Percentiles rank a stretch among this genome's conserved stretches.
Conservation (phyloP, 2,113 vertebrate genomes). For the Peromyscus leucopus region DNA sequence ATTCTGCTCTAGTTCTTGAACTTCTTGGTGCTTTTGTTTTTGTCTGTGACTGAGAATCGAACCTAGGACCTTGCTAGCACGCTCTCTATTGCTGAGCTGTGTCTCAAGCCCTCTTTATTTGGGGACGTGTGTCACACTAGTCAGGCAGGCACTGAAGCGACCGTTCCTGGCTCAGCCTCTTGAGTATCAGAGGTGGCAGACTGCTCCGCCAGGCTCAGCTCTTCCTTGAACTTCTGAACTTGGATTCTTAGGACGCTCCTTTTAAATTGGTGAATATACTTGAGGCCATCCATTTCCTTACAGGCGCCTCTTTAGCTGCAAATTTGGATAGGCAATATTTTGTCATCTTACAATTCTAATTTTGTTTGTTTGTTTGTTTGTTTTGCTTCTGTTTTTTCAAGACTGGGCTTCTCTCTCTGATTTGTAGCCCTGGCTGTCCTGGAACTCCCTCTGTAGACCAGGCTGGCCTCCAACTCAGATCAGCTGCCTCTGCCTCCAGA, state of each 20-base stretch:
- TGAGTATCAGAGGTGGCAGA: neutral
- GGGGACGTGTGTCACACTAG: neutral
- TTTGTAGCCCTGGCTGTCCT: no score
- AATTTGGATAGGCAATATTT: neutral
- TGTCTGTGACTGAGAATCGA: neutral
- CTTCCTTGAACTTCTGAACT: neutral
- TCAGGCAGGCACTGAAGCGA: neutral
- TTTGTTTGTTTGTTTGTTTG: neutral
- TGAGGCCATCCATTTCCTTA: neutral
- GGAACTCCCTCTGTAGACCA: neutral
- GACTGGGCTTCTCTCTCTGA: neutral
- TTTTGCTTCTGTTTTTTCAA: neutral
- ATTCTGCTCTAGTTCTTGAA: neutral
- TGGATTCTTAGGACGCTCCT: neutral
- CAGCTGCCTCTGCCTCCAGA: neutral
- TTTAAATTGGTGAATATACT: neutral
- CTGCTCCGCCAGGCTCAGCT: neutral
- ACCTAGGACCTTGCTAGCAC: neutral
- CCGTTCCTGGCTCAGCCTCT: neutral
- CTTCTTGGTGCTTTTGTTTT: neutral
- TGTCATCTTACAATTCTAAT: conserved; percentile 16
- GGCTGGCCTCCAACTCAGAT: neutral
- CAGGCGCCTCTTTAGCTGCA: neutral
- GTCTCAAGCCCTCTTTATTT: neutral
- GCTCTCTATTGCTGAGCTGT: neutral